Base-by-base conservation (phyloP, 2,888 invertebrate genomes). In the Aleiodes leptofemur region DNA sequence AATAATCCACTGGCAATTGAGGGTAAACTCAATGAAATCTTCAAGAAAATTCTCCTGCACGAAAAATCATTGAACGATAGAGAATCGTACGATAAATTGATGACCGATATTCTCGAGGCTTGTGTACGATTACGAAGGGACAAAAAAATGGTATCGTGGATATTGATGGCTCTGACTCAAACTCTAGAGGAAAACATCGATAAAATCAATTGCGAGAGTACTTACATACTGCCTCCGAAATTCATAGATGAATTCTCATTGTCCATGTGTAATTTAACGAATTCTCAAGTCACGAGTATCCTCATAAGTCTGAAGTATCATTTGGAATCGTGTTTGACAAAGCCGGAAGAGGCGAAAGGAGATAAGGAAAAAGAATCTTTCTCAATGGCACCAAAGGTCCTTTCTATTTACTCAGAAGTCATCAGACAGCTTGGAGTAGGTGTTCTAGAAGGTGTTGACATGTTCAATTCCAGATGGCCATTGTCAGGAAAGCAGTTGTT, bases 1-100 rank as follows among this genome's bases (percentile, higher is more conserved):
- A 79, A 87, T 3, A 88, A 89, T 84, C 87, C 88, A 69, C 69
- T 87, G 2, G 78, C 88, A 29, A 76, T 87, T 38, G 87, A 88
- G 73, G 82, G 77, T 14, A 83, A 82, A 53, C 79, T 83, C 16
- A 80, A 83, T 50, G 73, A 61, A n/a, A 82, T 88, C 55, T 74
- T 88, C 3, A 78, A 74, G 68, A 84, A 78, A 78, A 76, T 85
- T 66, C 74, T 87, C 38, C 51, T 82, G n/a, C 75, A 76, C 72
- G 71, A 77, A 68, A 81, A 77, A 71, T 55, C 69, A 38, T 38
- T 81, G 16, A 51, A 74, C 16, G 82, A 82, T 31, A 56, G 81
- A 55, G 38, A 72, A 6, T 80, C 80, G 6, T 82, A 80, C 51
- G 71, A 68, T 6, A 71, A 78, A 77, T 76, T 88, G 11, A 73